Evolutionary conservation across 2,888 invertebrate genomes (phyloP), one percentile per base, ranked within the genome.

Genomic region (Leucania comma): DNA sequence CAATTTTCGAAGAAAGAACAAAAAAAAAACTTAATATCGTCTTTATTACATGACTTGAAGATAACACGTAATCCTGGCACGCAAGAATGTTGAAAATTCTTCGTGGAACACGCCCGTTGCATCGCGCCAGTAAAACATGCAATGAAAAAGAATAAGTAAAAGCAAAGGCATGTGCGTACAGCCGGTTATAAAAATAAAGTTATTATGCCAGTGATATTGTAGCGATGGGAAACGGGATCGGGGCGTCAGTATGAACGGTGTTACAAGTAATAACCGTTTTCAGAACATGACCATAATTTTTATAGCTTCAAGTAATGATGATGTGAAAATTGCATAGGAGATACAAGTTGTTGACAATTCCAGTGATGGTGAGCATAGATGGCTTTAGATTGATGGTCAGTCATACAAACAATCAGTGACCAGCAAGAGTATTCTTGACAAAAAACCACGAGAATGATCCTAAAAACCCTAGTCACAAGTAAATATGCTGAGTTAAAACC

Each of bases 181-280:
- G 86, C 88, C 85, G 86, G 90, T 87, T 88, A 81, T 88, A 90
- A 89, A 90, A 88, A 89, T 90, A 88, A 88, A 88, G 88, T 86
- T 87, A 88, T 89, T 87, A 86, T 82, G 76, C 78, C 77, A 76
- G 71, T 78, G 81, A 85, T 83, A 85, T 80, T 68, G 83, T 63
- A 77, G 82, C 62, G 76, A 66, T 73, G 81, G 75, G 69, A 83
- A 83, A 85, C 75, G 83, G 85, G 81, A 85, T 75, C 67, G 61
- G 54, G 63, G 57, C 78, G 64, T 77, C 72, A 66, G 54, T 67
- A 60, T 48, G 4, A 66, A 50, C 29, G 56, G 57, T 50, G 63
- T 63, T 56, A 71, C 59, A 67, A 60, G 79, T 65, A 78, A 78
- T 79, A 79, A 82, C 64, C 38, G 74, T 65, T 78, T 72, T 64